These are phyloP conservation scores for Scrobipalpa atriplicella DNA, from an alignment of 2,888 invertebrate genomes.

Conservation along the genomic window DNA sequence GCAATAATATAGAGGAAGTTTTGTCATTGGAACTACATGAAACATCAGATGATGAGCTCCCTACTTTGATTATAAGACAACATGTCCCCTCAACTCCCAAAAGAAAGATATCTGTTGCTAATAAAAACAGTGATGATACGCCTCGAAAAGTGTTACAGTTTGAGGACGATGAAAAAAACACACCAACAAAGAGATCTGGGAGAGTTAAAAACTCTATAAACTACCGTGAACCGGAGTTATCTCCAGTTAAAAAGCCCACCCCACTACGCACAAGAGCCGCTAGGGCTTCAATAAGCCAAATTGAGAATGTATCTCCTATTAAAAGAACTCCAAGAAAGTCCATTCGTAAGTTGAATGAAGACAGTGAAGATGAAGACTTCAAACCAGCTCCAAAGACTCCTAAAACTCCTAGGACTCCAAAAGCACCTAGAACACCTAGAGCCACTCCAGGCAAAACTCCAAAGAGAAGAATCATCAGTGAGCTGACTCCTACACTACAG, in stretches of 20 bases:
- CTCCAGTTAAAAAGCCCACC: constrained; percentile 39
- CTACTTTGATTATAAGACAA: constrained; percentile 69
- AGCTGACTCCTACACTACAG: constrained; percentile 67
- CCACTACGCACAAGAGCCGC: constrained; percentile 47
- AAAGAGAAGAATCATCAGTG: constrained; percentile 59
- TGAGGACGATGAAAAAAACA: constrained; percentile 56
- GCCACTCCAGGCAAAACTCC: constrained; percentile 53
- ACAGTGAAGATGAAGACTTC: constrained; percentile 64
- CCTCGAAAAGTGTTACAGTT: constrained; percentile 66
- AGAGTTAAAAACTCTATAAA: constrained; percentile 48
- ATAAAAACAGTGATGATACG: constrained; percentile 56
- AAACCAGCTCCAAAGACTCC: constrained; percentile 50
- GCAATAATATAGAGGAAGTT: constrained; percentile 59
- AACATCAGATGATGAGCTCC: constrained; percentile 72
- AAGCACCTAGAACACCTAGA: constrained; percentile 36
- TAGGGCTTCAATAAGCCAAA: constrained; percentile 53
- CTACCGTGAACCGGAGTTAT: constrained; percentile 47
- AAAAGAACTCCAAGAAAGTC: constrained; percentile 55
- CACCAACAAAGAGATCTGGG: constrained; percentile 56
- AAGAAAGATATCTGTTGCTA: constrained; percentile 57
- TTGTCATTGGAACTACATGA: constrained; percentile 70
- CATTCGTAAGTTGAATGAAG: constrained; percentile 48
- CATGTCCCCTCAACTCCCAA: constrained; percentile 64
- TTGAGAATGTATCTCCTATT: constrained; percentile 61
- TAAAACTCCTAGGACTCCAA: constrained; percentile 47